A percentile compares a stretch with the other conserved stretches of the same genome.
Conservation (phyloP, 2,113 vertebrate genomes). For the Damaliscus lunatus region DNA sequence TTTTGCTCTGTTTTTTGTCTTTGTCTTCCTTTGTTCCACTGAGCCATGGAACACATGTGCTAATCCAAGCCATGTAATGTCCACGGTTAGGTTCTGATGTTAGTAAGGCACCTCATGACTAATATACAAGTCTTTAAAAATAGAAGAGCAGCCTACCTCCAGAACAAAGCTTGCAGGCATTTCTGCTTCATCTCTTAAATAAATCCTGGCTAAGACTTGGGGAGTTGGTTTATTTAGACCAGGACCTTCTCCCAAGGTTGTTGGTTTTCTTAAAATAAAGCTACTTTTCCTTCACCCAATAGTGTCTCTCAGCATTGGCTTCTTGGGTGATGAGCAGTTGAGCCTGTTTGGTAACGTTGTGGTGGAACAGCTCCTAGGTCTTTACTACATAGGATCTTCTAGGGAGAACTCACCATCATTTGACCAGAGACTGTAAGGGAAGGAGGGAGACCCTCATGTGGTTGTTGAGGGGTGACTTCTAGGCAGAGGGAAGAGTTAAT, state of each 20-base stretch:
- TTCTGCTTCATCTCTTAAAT: background rate
- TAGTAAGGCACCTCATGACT: background rate
- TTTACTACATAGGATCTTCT: background rate
- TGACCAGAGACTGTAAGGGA: background rate
- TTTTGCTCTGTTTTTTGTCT: background rate
- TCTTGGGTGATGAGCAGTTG: background rate
- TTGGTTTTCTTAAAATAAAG: background rate
- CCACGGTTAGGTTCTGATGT: background rate
- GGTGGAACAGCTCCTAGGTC: background rate
- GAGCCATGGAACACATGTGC: background rate
- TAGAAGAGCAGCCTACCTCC: background rate
- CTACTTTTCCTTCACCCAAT: background rate
- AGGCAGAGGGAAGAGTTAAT: background rate
- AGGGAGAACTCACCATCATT: background rate
- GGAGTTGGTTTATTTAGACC: background rate
- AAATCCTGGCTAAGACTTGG: background rate
- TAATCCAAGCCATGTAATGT: background rate
- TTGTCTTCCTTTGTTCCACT: background rate
- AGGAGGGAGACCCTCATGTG: background rate
- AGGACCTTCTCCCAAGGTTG: background rate
- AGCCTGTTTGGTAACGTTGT: background rate
- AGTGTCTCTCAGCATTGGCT: background rate
- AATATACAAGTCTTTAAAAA: background rate
- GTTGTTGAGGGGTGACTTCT: background rate
- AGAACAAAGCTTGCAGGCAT: background rate